These are phyloP conservation scores for Triops longicaudatus DNA, from an alignment of 1,140 invertebrate species.

Conservation along the genomic window DNA sequence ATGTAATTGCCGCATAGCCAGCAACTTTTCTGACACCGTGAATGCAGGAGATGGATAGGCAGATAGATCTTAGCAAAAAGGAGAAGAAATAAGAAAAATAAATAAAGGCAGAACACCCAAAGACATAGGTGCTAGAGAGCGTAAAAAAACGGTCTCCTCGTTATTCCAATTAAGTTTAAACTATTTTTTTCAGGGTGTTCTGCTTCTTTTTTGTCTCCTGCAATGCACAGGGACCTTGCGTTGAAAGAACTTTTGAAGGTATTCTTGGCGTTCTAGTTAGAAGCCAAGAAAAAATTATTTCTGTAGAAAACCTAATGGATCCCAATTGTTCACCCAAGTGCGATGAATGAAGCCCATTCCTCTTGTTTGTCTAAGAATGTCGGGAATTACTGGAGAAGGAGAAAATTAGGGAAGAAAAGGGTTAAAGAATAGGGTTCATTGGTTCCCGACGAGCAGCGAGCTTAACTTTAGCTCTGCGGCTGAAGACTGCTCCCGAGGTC, in stretches of 20 bases:
- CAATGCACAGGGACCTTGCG: background rate
- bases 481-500: background rate
- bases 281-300: background rate
- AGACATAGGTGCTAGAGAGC: too few relatives aligned
- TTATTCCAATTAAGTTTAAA: background rate
- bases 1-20: background rate
- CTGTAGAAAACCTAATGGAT: background rate
- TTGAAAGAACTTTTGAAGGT: background rate
- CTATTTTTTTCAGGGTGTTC: background rate
- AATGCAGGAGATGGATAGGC: background rate
- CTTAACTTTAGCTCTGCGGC: background rate
- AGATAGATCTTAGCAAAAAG: background rate
- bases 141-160: background rate
- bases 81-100: too few relatives aligned
- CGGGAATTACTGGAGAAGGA: background rate
- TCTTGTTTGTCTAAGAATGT: background rate
- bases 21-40: background rate
- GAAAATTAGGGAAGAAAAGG: background rate
- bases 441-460: background rate
- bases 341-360: constrained; percentile 11
- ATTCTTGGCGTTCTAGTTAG: background rate
- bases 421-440: background rate
- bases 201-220: background rate
- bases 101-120: too few relatives aligned
- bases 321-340: constrained; percentile 9